Evolutionary conservation across 2,113 vertebrate species (phyloP), one percentile per base, ranked within the genome.

Genomic region (Gyps fulvus): DNA sequence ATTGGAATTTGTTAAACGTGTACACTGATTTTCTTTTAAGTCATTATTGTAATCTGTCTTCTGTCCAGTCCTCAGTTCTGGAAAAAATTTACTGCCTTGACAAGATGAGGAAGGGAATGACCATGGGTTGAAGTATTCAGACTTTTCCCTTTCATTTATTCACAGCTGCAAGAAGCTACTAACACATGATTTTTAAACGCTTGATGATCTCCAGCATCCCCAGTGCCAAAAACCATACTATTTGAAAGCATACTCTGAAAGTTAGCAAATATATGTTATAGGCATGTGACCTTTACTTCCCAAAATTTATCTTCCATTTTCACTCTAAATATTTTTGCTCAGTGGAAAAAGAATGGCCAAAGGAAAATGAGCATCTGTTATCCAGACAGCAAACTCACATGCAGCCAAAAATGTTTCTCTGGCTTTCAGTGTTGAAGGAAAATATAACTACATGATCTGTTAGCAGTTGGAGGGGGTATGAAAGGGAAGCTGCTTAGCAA

Each of bases 311-410:
- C 83, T 84, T 84, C 45, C 63, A 36, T 95, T 94, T 91, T 94
- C 42, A 55, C 26, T 88, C 27, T 34, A 65, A 88, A 86, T 77
- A 86, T 45, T 90, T 90, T 88, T 94, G 50, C 57, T 90, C 32
- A 74, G 63, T 83, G 47, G 42, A 45, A 91, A 81, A 91, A 91
- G 40, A 91, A 62, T 42, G 49, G 59, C 55, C 85, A 90, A 90
- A 86, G 50, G 83, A 92, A 94, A 94, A 86, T 7, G 13, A 96
- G 76, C 92, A 96, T 96, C 76, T 96, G 92, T 93, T 94, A 38
- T 63, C 79, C 86, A 93, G 94, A 93, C 43, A 82, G 58, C 84
- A 93, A 81, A 78, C 26, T 84, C 29, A 7, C 29, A 81, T 59
- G 42, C 69, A 93, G 83, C 81, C 91, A 95, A 93, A 89, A 94